Conservation (phyloP, 1,140 invertebrate species). For the Apis cerana region DNA sequence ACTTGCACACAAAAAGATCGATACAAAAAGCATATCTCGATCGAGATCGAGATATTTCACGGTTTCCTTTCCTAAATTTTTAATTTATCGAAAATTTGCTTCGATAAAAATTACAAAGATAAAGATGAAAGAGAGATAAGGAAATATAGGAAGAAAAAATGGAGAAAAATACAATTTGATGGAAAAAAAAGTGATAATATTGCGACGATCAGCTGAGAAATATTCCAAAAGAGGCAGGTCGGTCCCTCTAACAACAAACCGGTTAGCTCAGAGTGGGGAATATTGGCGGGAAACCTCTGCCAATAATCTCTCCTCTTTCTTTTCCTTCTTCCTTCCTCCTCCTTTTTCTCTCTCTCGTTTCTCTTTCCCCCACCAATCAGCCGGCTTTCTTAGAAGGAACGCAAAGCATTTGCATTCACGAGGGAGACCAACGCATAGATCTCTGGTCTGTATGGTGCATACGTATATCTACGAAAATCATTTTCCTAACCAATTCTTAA, state of each 20-base stretch:
- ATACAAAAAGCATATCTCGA: constrained; percentile 22
- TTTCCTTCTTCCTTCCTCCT: neutral
- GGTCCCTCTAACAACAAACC: constrained; percentile 39
- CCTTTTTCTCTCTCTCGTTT: neutral
- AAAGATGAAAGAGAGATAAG: no score
- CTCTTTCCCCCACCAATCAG: neutral
- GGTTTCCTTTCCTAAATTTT: no score
- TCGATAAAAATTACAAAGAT: neutral
- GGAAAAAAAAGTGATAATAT: constrained; percentile 19
- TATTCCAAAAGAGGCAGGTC: constrained; percentile 6
- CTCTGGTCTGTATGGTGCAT: constrained; percentile 8
- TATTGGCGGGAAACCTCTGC: constrained; percentile 60
- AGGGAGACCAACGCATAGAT: constrained; percentile 47
- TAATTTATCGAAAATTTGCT: neutral
- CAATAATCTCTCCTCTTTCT: constrained; percentile 24
- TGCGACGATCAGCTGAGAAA: constrained; percentile 56
- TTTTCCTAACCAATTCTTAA: neutral
- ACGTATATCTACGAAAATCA: neutral
- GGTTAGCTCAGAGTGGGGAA: constrained; percentile 51
- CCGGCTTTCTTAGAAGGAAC: constrained; percentile 52
- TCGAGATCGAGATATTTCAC: constrained; percentile 33
- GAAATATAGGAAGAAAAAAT: neutral
- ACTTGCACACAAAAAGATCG: constrained; percentile 45
- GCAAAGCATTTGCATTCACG: constrained; percentile 61
- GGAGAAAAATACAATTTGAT: neutral